phyloP scores from a whole-genome alignment of 2,888 invertebrate species.

The Eupithecia tripunctaria region DNA sequence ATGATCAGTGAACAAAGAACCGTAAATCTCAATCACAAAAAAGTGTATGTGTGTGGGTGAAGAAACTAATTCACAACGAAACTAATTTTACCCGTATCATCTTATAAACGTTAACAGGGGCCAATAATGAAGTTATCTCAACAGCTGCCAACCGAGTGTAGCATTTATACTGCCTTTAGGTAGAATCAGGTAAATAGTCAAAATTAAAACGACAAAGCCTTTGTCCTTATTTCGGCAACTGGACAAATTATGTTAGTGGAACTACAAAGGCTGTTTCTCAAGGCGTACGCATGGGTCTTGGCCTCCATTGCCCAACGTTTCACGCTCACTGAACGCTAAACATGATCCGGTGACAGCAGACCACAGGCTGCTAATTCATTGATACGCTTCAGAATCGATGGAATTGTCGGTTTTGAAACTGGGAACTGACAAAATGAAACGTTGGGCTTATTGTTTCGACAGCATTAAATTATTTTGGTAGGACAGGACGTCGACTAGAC shows the following conservation, averaged over 20 bases:
- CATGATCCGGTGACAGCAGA: constrained; percentile 60
- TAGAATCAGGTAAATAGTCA: background rate
- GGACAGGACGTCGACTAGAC: constrained; percentile 11
- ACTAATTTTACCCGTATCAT: too few relatives aligned
- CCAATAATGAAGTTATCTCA: too few relatives aligned
- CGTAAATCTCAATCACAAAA: background rate
- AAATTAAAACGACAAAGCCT: constrained; percentile 7
- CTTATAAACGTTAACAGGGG: too few relatives aligned
- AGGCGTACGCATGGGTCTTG: constrained; percentile 51
- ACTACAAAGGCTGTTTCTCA: constrained; percentile 28
- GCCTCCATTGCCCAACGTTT: constrained; percentile 61
- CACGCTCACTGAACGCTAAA: constrained; percentile 59
- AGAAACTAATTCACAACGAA: background rate
- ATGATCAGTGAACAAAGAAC: too few relatives aligned
- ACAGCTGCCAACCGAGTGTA: too few relatives aligned
- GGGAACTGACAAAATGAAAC: constrained; percentile 33
- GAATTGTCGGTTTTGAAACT: constrained; percentile 34
- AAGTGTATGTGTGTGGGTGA: background rate
- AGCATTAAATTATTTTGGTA: constrained; percentile 4
- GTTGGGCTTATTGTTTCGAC: constrained; percentile 13
- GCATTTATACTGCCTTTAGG: too few relatives aligned
- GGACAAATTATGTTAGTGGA: constrained; percentile 8
- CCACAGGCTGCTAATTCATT: constrained; percentile 39
- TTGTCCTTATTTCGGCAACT: background rate
- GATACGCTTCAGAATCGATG: constrained; percentile 32